Conservation (phyloP, 1,140 invertebrate genomes). For the Heliconius nattereri region DNA sequence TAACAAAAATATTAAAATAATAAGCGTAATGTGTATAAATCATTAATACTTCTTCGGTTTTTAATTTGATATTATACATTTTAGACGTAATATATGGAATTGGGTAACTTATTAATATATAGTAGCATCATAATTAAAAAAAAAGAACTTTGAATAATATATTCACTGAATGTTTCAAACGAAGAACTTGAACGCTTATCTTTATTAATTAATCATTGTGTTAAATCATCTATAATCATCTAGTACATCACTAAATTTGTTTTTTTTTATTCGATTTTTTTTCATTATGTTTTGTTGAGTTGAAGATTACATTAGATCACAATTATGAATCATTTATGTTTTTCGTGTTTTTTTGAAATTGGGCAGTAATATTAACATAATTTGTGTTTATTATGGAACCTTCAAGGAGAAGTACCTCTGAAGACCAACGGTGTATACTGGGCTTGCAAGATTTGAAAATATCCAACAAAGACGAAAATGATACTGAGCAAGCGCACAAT, state of each 20-base stretch:
- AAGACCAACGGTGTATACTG: constrained; percentile 74
- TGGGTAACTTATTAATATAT: too few species aligned
- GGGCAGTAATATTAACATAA: constrained; percentile 19
- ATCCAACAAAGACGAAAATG: constrained; percentile 76
- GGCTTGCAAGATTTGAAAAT: constrained; percentile 80
- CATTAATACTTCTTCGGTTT: too few species aligned
- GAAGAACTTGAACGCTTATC: background rate
- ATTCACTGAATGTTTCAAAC: background rate
- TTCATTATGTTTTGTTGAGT: constrained; percentile 46
- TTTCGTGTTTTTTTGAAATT: constrained; percentile 40
- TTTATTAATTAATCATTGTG: background rate
- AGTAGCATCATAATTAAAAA: background rate
- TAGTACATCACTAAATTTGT: constrained; percentile 37
- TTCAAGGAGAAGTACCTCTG: constrained; percentile 71
- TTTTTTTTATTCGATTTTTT: constrained; percentile 40
- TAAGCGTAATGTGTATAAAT: too few species aligned
- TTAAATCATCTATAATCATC: background rate
- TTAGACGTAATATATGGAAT: too few species aligned
- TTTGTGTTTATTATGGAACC: constrained; percentile 59
- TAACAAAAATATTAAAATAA: too few species aligned
- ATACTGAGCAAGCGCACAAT: constrained; percentile 76
- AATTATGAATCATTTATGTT: constrained; percentile 59
- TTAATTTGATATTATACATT: too few species aligned
- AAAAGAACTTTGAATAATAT: background rate
- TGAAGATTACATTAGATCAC: constrained; percentile 49